Conservation (phyloP, 2,888 invertebrate genomes). For the Polymixis lichenea region DNA sequence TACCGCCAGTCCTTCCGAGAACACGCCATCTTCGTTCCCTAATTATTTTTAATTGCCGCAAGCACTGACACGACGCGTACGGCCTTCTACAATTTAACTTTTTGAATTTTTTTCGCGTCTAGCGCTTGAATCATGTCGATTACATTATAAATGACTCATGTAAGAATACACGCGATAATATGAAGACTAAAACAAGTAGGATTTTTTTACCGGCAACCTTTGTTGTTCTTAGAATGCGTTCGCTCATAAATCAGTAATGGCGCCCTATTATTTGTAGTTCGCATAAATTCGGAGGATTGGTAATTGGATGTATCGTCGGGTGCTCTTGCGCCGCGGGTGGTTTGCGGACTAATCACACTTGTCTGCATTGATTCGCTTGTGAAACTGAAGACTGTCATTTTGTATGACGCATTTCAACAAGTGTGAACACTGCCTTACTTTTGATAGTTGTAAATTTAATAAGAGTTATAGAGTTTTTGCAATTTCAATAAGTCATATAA, state of each 20-base stretch:
- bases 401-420: slow-evolving; percentile 19
- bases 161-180: slow-evolving; percentile 77
- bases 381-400: slow-evolving; percentile 45
- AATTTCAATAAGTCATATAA: no score
- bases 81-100: slow-evolving; percentile 87
- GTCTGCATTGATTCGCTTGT: slow-evolving; percentile 63
- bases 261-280: slow-evolving; percentile 89
- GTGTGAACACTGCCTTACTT: slow-evolving; percentile 15
- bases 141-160: slow-evolving; percentile 84
- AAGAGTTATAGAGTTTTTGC: slow-evolving; percentile 11
- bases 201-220: slow-evolving; percentile 81
- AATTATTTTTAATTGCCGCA: slow-evolving; percentile 91
- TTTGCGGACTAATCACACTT: slow-evolving; percentile 62
- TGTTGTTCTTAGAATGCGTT: slow-evolving; percentile 83
- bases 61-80: slow-evolving; percentile 81
- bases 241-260: slow-evolving; percentile 86
- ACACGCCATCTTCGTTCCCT: slow-evolving; percentile 87
- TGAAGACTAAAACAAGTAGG: slow-evolving; percentile 73
- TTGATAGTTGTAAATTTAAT: background rate
- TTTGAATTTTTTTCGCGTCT: slow-evolving; percentile 88
- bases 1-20: slow-evolving; percentile 87
- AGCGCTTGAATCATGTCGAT: slow-evolving; percentile 85
- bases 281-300: slow-evolving; percentile 81
- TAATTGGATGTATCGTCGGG: slow-evolving; percentile 76
- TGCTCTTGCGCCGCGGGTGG: slow-evolving; percentile 80